These are phyloP conservation scores for Emydura subglobosa DNA, from an alignment of 2,113 vertebrate species.

Conservation along the genomic window DNA sequence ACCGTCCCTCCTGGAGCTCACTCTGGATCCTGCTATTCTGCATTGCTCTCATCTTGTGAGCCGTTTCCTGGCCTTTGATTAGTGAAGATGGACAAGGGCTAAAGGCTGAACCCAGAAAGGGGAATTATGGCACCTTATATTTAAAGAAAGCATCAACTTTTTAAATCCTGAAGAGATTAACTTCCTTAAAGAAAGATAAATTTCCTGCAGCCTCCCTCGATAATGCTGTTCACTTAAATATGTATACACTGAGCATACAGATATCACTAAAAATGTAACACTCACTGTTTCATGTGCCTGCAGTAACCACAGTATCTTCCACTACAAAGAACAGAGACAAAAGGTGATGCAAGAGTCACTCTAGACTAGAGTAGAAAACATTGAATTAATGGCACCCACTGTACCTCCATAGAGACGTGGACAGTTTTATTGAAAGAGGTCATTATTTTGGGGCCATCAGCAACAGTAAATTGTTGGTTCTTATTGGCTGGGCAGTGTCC, in stretches of 20 bases:
- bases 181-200: not conserved
- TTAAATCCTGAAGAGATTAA: not conserved
- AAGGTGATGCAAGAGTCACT: not conserved
- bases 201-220: not conserved
- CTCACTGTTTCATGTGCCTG: fast-evolving
- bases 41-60: not conserved
- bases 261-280: not conserved
- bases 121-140: not conserved
- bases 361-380: not conserved
- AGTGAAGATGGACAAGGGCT: not conserved
- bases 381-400: not conserved
- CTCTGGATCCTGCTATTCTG: fast-evolving
- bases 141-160: not conserved
- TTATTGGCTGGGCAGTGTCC: not conserved
- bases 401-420: too few relatives aligned
- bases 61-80: not conserved
- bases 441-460: not conserved
- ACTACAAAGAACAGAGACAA: not conserved
- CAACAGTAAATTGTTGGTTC: not conserved
- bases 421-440: not conserved
- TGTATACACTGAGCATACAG: not conserved
- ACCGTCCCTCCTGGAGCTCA: not conserved
- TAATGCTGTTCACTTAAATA: not conserved
- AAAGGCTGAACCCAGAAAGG: not conserved
- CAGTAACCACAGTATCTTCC: not conserved